Conservation (phyloP, 2,797 vertebrate genomes). For the Propithecus perrieri region DNA sequence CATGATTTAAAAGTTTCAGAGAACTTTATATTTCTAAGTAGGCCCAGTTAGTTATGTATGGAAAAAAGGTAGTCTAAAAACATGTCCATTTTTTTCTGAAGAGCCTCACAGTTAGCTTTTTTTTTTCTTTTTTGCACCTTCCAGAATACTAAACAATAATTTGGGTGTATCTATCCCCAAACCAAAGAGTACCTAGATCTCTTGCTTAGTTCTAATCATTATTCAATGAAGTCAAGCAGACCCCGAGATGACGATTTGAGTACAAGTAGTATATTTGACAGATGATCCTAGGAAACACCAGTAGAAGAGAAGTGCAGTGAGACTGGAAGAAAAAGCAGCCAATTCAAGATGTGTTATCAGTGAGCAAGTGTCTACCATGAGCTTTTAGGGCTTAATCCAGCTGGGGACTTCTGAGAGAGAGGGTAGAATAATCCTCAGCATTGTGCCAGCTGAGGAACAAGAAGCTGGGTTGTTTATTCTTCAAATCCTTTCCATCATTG, state of each 20-base stretch:
- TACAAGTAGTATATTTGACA: neutral
- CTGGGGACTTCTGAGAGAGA: neutral
- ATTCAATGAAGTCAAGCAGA: neutral
- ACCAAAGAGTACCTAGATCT: neutral
- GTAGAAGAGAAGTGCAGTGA: neutral
- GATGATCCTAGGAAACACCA: neutral
- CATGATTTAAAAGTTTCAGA: conserved; percentile 65
- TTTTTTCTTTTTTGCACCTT: neutral
- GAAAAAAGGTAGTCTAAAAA: conserved; percentile 8
- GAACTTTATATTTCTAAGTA: conserved; percentile 62
- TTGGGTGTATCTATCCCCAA: neutral
- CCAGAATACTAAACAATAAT: conserved; percentile 14
- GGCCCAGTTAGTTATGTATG: neutral
- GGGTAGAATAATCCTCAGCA: neutral
- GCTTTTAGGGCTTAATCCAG: neutral
- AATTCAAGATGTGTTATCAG: neutral
- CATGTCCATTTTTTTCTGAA: conserved; percentile 14
- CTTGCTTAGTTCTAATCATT: conserved; percentile 36
- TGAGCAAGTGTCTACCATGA: neutral
- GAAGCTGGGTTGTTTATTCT: neutral
- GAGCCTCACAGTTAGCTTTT: neutral
- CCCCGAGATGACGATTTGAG: neutral
- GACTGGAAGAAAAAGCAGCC: neutral
- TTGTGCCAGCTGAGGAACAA: neutral
- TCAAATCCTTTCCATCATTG: neutral